These are phyloP conservation scores for Syrmaticus mikado DNA, from an alignment of 2,113 vertebrate genomes.

Conservation along the genomic window DNA sequence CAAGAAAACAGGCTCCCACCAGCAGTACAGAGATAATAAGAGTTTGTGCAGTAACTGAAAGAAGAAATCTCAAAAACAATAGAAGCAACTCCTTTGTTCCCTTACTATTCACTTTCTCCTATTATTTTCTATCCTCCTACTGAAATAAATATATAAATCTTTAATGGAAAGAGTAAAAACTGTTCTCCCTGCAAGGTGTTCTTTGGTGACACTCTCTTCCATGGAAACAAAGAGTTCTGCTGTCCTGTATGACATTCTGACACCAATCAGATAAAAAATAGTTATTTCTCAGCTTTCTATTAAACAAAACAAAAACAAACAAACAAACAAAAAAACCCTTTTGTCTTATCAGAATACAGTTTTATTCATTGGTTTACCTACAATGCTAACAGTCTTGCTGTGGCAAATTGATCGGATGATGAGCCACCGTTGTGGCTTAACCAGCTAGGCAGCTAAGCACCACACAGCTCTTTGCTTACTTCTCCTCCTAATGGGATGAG, in stretches of 20 bases:
- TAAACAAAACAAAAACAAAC: no score
- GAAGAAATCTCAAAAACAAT: background rate
- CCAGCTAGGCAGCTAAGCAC: no score
- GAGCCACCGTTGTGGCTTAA: background rate
- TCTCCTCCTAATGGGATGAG: no score
- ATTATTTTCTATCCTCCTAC: background rate
- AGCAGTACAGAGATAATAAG: background rate
- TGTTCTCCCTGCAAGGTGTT: background rate
- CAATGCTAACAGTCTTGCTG: background rate
- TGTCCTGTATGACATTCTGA: background rate
- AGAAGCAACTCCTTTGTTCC: background rate
- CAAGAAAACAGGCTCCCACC: background rate
- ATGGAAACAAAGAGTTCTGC: background rate
- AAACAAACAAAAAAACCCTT: no score
- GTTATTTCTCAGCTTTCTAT: background rate
- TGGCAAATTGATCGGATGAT: background rate
- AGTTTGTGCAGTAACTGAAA: slow-evolving; percentile 2
- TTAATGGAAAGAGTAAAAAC: background rate
- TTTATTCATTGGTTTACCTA: background rate
- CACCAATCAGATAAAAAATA: background rate
- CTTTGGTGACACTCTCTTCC: background rate
- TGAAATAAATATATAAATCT: background rate
- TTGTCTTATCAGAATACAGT: background rate
- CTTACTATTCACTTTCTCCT: background rate
- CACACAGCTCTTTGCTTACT: no score